phyloP scores from a whole-genome alignment of 2,888 invertebrate species.

The Drymonia ruficornis region DNA sequence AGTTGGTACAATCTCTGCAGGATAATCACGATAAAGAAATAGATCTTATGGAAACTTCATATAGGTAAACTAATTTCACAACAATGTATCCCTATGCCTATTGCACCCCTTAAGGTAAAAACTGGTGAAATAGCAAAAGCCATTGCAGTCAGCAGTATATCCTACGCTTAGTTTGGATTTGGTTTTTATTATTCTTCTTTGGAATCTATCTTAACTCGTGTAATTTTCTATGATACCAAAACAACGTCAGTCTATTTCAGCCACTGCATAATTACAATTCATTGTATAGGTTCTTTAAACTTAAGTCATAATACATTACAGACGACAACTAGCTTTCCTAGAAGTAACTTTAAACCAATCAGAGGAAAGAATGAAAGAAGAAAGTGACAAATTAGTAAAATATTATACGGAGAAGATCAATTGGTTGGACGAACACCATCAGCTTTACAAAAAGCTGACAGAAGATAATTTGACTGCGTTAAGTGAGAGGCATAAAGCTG shows the following conservation, averaged over 20 bases:
- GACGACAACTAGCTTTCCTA: constrained; percentile 84
- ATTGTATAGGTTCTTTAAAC: neutral
- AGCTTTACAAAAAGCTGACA: constrained; percentile 74
- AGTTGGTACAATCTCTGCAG: constrained; percentile 80
- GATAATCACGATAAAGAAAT: constrained; percentile 86
- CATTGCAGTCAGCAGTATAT: neutral
- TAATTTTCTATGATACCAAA: too few relatives aligned
- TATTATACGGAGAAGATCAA: constrained; percentile 80
- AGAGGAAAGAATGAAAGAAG: constrained; percentile 85
- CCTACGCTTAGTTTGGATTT: neutral
- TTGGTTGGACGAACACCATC: constrained; percentile 82
- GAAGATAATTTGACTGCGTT: constrained; percentile 78
- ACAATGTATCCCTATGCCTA: too few relatives aligned
- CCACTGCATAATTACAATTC: too few relatives aligned
- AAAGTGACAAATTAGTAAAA: constrained; percentile 79
- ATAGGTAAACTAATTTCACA: constrained; percentile 69
- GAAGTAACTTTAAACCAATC: constrained; percentile 83
- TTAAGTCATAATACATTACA: constrained; percentile 48
- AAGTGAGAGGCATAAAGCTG: constrained; percentile 73
- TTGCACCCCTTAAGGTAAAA: too few relatives aligned
- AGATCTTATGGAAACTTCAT: constrained; percentile 86
- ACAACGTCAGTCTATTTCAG: neutral
- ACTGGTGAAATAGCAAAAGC: neutral
- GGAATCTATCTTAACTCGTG: too few relatives aligned
- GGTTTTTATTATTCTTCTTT: too few relatives aligned